These are phyloP conservation scores for Epicampocera succincta DNA, from an alignment of 2,888 invertebrate species.

Conservation along the genomic window DNA sequence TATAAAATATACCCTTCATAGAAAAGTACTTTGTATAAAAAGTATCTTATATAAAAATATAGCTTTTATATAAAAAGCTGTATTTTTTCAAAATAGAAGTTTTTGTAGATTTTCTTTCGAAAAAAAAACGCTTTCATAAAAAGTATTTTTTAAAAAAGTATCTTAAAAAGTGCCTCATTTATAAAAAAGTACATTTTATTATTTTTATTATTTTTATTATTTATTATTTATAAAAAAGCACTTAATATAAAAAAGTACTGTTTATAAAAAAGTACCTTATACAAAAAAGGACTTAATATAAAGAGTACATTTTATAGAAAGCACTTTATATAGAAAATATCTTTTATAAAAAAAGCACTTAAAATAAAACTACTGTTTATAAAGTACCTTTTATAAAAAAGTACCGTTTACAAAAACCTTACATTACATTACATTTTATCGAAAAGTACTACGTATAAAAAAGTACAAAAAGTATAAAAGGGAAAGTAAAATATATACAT, in stretches of 20 bases:
- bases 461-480: not conserved
- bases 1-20: no score
- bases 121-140: not conserved
- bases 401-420: not conserved
- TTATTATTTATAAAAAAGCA: no score
- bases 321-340: no score
- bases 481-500: not conserved
- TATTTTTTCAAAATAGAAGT: not conserved
- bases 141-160: not conserved
- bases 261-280: not conserved
- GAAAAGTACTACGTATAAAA: not conserved
- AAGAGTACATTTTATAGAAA: not conserved
- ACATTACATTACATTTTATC: no score
- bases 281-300: not conserved
- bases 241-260: not conserved
- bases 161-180: not conserved
- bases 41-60: not conserved
- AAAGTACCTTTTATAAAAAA: not conserved
- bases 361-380: no score
- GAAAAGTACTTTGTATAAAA: not conserved
- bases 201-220: no score
- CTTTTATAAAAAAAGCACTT: not conserved
- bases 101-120: not conserved
- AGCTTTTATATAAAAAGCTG: not conserved
- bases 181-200: no score